These are phyloP conservation scores for Danio jaintianensis DNA, from an alignment of 2,797 vertebrate species.

Conservation along the genomic window DNA sequence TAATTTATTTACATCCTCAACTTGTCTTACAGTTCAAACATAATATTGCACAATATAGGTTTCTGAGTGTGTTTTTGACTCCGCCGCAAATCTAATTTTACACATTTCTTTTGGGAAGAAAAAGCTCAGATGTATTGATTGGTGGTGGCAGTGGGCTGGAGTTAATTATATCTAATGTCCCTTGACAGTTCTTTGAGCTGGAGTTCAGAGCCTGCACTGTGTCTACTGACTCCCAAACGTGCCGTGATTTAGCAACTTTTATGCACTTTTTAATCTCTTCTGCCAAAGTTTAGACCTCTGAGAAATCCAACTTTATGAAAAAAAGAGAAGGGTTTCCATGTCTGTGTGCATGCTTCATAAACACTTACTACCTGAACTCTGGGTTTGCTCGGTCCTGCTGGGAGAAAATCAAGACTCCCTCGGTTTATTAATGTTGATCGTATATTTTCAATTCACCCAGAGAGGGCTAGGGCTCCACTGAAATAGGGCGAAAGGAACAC, in stretches of 20 bases:
- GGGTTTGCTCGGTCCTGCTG: constrained; percentile 63
- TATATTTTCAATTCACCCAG: constrained; percentile 57
- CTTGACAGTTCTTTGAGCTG: constrained; percentile 34
- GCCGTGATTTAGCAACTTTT: constrained; percentile 47
- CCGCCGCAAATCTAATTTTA: neutral
- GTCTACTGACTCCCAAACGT: constrained; percentile 36
- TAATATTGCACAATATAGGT: neutral
- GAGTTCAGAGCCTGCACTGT: constrained; percentile 33
- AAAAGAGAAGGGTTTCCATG: constrained; percentile 51
- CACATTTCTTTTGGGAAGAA: neutral
- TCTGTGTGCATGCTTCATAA: constrained; percentile 65
- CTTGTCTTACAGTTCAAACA: neutral
- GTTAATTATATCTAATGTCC: constrained; percentile 41
- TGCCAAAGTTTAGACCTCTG: constrained; percentile 52
- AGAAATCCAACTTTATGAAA: constrained; percentile 49
- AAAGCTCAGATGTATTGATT: constrained; percentile 36
- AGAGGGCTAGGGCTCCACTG: constrained; percentile 40
- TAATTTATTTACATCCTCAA: neutral
- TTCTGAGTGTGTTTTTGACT: constrained; percentile 14
- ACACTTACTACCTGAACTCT: constrained; percentile 64
- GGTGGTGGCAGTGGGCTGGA: constrained; percentile 30
- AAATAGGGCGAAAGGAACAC: constrained; percentile 46
- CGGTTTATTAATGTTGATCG: constrained; percentile 54
- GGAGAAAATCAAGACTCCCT: constrained; percentile 53
- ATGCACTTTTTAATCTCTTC: constrained; percentile 51